phyloP scores from a whole-genome alignment of 2,113 vertebrate genomes.

The Dasyornis broadbenti region DNA sequence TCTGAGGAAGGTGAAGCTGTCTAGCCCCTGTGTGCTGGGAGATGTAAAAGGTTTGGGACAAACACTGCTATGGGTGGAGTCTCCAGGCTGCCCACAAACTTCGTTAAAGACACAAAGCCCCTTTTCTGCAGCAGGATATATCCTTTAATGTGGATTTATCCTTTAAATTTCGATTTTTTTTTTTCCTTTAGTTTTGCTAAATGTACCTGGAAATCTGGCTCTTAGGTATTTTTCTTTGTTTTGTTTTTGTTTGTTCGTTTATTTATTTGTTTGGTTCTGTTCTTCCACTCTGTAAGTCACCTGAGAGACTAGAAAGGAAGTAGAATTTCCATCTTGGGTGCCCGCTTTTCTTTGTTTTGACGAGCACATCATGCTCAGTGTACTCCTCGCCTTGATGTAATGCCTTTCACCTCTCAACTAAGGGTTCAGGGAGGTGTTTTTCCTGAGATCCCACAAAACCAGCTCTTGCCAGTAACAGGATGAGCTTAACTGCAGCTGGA shows the following conservation, averaged over 20 bases:
- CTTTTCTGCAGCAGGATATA: neutral
- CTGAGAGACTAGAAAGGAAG: neutral
- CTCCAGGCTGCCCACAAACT: neutral
- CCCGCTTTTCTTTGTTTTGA: neutral
- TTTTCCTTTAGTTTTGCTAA: neutral
- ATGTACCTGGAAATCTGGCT: neutral
- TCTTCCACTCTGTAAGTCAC: neutral
- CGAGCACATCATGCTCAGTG: neutral
- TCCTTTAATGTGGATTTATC: neutral
- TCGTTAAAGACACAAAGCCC: neutral
- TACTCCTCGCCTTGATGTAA: neutral
- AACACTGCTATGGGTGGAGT: neutral
- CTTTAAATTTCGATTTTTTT: neutral
- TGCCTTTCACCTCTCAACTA: fast-evolving
- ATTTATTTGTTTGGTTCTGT: neutral
- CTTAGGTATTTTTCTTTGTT: neutral
- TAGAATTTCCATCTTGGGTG: neutral
- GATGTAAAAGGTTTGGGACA: neutral
- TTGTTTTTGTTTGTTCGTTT: neutral
- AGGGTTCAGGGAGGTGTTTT: neutral
- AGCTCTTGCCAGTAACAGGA: neutral
- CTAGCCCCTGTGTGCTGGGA: neutral
- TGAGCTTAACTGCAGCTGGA: neutral
- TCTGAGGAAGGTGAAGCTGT: neutral
- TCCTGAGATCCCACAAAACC: neutral